Evolutionary conservation across 2,113 vertebrate genomes (phyloP).

Genomic region (Emydura subglobosa): DNA sequence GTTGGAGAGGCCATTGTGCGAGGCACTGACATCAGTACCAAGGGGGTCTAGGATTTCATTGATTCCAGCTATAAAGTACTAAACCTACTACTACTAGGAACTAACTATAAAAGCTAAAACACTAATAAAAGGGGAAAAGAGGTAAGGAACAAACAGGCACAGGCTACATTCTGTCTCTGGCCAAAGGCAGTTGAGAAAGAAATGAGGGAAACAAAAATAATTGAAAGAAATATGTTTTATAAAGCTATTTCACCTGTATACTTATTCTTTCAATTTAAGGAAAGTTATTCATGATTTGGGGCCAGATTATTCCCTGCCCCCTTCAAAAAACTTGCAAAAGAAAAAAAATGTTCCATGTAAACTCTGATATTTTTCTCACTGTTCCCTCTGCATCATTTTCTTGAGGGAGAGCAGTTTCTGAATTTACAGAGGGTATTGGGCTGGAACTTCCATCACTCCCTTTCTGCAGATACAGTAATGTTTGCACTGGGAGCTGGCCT

Average conservation of each 20-base stretch:
- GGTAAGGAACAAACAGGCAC: neutral
- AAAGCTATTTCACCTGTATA: neutral
- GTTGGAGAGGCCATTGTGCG: too few relatives aligned
- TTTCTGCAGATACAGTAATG: neutral
- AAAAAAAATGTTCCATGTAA: neutral
- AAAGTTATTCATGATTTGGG: neutral
- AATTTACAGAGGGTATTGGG: rapidly evolving
- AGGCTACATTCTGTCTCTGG: neutral
- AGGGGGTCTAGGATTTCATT: neutral
- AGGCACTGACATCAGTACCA: too few relatives aligned
- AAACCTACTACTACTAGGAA: neutral
- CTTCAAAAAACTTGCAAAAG: neutral
- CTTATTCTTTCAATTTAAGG: neutral
- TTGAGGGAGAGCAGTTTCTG: neutral
- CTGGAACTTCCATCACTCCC: neutral
- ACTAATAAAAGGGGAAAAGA: neutral
- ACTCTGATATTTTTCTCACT: neutral
- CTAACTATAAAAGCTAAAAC: neutral
- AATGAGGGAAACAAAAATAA: neutral
- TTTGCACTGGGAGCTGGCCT: neutral
- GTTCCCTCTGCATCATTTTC: neutral
- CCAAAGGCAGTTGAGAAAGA: neutral
- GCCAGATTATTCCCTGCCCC: neutral
- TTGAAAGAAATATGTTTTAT: neutral
- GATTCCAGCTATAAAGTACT: neutral